These are phyloP conservation scores for Tachypleus tridentatus DNA, from an alignment of 1,140 invertebrate genomes.

Conservation along the genomic window DNA sequence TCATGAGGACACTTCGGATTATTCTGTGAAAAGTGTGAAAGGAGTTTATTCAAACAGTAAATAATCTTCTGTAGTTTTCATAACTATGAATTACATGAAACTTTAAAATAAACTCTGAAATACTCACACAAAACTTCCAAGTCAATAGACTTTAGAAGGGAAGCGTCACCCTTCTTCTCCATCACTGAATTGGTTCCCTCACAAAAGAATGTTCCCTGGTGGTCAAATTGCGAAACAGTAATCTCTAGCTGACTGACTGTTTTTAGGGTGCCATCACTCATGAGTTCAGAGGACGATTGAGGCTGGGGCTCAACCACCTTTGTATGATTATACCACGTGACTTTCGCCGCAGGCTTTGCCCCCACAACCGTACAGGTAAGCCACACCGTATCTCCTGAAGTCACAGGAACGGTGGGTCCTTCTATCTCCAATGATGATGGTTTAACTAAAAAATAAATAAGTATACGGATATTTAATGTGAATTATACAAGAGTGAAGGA, in stretches of 20 bases:
- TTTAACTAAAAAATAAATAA: conserved; percentile 6
- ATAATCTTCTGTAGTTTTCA: too few relatives aligned
- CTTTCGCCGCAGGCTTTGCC: conserved; percentile 61
- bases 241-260: conserved; percentile 19
- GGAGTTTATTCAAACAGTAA: too few relatives aligned
- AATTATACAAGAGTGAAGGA: too few relatives aligned
- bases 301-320: conserved; percentile 27
- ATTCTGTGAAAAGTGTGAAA: too few relatives aligned
- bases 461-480: too few relatives aligned
- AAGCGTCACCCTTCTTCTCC: conserved; percentile 16
- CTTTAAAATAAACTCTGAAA: neutral
- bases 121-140: conserved; percentile 23
- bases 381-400: conserved; percentile 59
- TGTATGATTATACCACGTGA: conserved; percentile 71
- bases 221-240: conserved; percentile 21
- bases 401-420: conserved; percentile 43
- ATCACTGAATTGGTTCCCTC: conserved; percentile 24
- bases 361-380: conserved; percentile 61
- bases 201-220: conserved; percentile 23
- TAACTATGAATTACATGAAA: too few relatives aligned
- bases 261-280: conserved; percentile 15
- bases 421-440: conserved; percentile 16
- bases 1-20: too few relatives aligned
- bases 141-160: conserved; percentile 19
- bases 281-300: conserved; percentile 2